These are phyloP conservation scores for Strigamia transsilvanica DNA, from an alignment of 2,888 invertebrate genomes.

Conservation along the genomic window DNA sequence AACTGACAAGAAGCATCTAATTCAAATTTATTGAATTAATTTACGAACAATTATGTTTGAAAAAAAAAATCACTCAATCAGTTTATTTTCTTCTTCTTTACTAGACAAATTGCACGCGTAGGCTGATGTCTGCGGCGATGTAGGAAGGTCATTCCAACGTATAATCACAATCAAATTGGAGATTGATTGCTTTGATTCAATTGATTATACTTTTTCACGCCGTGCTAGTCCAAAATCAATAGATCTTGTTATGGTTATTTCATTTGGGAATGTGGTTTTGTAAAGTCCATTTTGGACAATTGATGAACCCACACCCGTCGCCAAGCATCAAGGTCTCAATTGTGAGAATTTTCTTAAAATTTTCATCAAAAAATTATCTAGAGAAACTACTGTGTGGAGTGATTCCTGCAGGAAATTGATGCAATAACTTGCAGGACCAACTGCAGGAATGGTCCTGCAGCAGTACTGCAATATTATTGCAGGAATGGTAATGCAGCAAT, in stretches of 20 bases:
- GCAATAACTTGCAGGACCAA: no score
- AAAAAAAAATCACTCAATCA: background rate
- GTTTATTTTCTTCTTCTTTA: background rate
- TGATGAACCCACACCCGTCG: background rate
- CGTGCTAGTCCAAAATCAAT: background rate
- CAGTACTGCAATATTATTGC: no score
- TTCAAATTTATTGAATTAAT: background rate
- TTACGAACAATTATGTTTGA: background rate
- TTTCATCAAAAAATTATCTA: no score
- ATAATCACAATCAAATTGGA: slow-evolving; percentile 25
- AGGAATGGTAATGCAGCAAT: no score
- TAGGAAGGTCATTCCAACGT: slow-evolving; percentile 8
- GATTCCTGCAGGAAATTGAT: no score
- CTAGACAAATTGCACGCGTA: background rate
- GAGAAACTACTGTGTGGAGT: no score
- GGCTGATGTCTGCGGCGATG: slow-evolving; percentile 12
- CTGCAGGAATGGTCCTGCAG: no score
- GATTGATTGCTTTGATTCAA: slow-evolving; percentile 14
- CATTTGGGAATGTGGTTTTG: background rate
- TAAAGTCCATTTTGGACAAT: background rate
- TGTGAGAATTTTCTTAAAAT: no score
- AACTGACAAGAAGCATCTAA: background rate
- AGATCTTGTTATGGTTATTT: background rate
- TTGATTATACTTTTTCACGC: slow-evolving; percentile 5
- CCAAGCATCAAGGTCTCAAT: no score